Evolutionary conservation across 2,797 vertebrate genomes (phyloP), one percentile per base, ranked within the genome.

Genomic region (Zenarchopterus dispar): DNA sequence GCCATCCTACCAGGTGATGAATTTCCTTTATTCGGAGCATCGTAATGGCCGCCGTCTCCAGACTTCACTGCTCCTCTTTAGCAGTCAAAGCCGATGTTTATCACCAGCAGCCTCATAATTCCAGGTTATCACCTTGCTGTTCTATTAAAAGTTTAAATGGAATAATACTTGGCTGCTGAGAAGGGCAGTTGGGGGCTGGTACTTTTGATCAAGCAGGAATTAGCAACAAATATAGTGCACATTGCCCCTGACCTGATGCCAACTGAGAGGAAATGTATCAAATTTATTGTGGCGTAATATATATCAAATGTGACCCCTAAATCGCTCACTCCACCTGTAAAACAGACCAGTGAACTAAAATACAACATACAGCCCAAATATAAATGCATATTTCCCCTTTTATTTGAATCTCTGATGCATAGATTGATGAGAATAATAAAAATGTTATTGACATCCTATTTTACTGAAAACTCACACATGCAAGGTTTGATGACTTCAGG

Each of bases 131-230:
- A 79, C 74, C 56, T 42, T 6, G 44, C 67, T 54, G 39, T 73
- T 90, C 73, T 62, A 69, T 64, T 89, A 86, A 89, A 90, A 89
- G 62, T 67, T 76, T 33, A 70, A 82, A 85, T 78, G 43, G 72
- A 70, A 84, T 84, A 64, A 82, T 85, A 83, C 64, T 67, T 48
- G 62, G 57, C 75, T 82, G 68, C 56, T 62, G 51, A 63, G 70
- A 53, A 60, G 56, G 72, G 3, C 5, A 33, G 59, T 24, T 50
- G 47, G 62, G 33, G 43, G 43, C 24, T 23, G 49, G 22, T 11
- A 18, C 23, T 48, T 43, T 33, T 64, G 44, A 75, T 69, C 15
- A 7, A 64, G 57, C 36, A 55, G 24, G 62, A 57, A 60, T 62
- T 41, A 53, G 18, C 8, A 22, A 55, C 23, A 39, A 26, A 26